Base-by-base conservation (phyloP, 2,113 vertebrate genomes). In the Dasypus novemcinctus region DNA sequence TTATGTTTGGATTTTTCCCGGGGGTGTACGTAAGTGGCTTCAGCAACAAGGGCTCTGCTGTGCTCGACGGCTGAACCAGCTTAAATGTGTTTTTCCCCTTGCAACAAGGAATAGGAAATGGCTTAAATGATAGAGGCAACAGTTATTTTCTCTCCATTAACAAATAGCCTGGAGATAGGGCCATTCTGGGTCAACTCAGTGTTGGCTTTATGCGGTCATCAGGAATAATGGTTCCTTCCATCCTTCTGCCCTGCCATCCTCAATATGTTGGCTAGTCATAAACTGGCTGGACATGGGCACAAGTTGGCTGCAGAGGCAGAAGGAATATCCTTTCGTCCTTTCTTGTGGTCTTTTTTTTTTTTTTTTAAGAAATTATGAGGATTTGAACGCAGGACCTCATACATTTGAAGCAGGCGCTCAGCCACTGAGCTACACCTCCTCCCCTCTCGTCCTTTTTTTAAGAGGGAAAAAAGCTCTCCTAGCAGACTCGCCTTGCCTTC, bases 51-150 rank as follows among this genome's bases (percentile, higher is more conserved):
- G 18, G 20, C 31, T 81, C 17, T 5, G 9, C 49, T 36, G 2
- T 38, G 7, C 64, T 76, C 64, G 59, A 36, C 14, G 3, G 2
- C 27, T 49, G 41, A 68, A 20, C 82, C 86, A 75, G n/a, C 80
- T 74, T 76, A 27, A 46, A n/a, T 63, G 29, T 27, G 91, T 93
- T 57, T 57, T 59, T 23, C 52, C 52, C 52, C 14, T 49, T 49
- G 46, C 46, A 49, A 49, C 46, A 49, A 49, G 46, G 46, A 49
- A 49, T 11, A 49, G 46, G 75, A 52, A 92, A 72, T 88, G n/a
- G 38, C 33, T 95, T 93, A 69, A 88, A 36, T 81, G 41, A 29
- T 78, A 61, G 78, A 78, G 33, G 59, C 94, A 84, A 87, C 88
- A 68, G 76, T 93, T 90, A 63, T 83, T 78, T 81, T 41, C 68